Base-by-base conservation (phyloP, 2,888 invertebrate species). In the Cryptocephalus primarius region DNA sequence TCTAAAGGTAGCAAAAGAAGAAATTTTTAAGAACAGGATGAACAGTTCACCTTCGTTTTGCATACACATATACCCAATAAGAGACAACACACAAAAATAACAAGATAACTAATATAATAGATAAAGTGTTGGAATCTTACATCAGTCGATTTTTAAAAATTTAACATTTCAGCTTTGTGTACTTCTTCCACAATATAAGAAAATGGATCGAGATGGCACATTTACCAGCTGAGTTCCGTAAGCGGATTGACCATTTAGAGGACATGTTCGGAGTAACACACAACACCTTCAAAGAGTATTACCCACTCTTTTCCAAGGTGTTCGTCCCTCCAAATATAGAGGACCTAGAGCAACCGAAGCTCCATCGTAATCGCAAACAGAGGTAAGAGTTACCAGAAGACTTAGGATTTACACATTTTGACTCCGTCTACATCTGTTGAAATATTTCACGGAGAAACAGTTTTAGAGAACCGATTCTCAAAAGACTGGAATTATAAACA, bases 131-230 rank as follows among this genome's bases (percentile, higher is more conserved):
- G n/a, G 6, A 4, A 22, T 22, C 6, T 4, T 22, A 22, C 22
- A 22, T 22, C 14, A 14, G n/a, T 11, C 33, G 11, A 22, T n/a
- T 43, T 41, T 50, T 45, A 40, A 22, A 42, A 40, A 9, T 32
- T 9, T 22, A 42, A 38, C 33, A 55, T 74, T 76, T 50, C 72
- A 93, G 93, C 64, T 76, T 96, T 50, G 85, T 88, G 50, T 88
- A 95, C 62, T 97, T 97, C 71, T 94, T 96, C 65, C 82, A 81
- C 54, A 95, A 95, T 74, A 92, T 94, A 62, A 87, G 89, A 65
- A 85, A 85, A 63, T 99, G 96, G 96, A 83, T 88, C 50, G 91
- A 93, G 61, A 94, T 97, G 92, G 85, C 91, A 1, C 83, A 84
- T 54, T 78, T 93, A 71, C 81, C 91, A 0, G 81, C 82, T 57